Percentiles rank a stretch among this genome's conserved stretches.
These are phyloP conservation scores for Geotrupes spiniger DNA, from an alignment of 2,888 invertebrate species.

Conservation along the genomic window DNA sequence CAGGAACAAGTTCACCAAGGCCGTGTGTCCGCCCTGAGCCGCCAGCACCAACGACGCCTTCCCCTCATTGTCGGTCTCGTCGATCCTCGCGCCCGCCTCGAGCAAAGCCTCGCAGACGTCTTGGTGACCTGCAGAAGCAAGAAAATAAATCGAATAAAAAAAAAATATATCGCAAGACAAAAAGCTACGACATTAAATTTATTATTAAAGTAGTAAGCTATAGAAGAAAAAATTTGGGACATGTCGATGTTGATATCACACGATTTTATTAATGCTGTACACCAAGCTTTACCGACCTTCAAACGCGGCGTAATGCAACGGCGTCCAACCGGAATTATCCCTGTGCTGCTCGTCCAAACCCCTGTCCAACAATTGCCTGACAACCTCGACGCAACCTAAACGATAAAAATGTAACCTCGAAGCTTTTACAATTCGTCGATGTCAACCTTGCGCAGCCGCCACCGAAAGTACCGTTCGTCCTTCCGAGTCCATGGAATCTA, in stretches of 20 bases:
- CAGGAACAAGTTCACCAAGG: conserved; percentile 63
- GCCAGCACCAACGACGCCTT: conserved; percentile 85
- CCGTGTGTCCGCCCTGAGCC: conserved; percentile 82
- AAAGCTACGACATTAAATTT: background rate
- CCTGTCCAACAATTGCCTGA: conserved; percentile 81
- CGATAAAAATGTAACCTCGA: conserved; percentile 5
- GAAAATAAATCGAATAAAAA: too few species aligned
- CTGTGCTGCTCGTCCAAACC: conserved; percentile 84
- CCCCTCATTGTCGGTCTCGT: conserved; percentile 89
- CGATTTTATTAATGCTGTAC: too few species aligned
- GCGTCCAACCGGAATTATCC: conserved; percentile 97
- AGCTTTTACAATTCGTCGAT: too few species aligned
- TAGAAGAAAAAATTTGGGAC: too few species aligned
- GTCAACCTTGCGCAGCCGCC: conserved; percentile 82
- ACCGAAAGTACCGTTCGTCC: conserved; percentile 87
- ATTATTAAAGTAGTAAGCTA: background rate
- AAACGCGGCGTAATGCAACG: conserved; percentile 93
- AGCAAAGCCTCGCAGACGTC: conserved; percentile 79
- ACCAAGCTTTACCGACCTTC: conserved; percentile 70
- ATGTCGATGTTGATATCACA: too few species aligned
- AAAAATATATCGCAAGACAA: background rate
- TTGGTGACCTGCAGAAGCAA: conserved; percentile 73
- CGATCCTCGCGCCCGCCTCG: conserved; percentile 84
- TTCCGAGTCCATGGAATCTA: conserved; percentile 91
- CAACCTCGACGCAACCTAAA: conserved; percentile 77